Conservation (phyloP, 2,113 vertebrate species). For the Psittacus erithacus region DNA sequence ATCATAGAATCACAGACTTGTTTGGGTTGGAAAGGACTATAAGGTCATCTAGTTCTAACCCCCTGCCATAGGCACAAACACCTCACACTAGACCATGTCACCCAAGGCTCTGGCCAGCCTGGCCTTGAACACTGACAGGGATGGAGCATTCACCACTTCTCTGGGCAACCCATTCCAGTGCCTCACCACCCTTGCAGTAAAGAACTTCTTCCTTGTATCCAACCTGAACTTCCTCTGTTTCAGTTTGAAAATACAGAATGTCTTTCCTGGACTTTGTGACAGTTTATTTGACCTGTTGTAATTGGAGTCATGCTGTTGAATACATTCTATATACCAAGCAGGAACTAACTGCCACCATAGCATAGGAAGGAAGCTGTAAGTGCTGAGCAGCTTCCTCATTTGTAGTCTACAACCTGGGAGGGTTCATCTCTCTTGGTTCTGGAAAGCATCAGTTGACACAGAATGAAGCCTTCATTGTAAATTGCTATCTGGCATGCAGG, state of each 20-base stretch:
- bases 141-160: background rate
- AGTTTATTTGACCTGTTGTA: background rate
- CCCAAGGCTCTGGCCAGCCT: background rate
- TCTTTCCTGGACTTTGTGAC: too few species aligned
- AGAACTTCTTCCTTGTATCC: background rate
- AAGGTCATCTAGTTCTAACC: background rate
- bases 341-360: background rate
- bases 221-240: background rate
- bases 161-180: background rate
- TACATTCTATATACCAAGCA: fast-evolving
- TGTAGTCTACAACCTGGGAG: background rate
- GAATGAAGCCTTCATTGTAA: fast-evolving
- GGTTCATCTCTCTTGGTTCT: too few species aligned
- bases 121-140: background rate
- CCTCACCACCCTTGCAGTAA: background rate
- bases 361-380: background rate
- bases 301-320: too few species aligned
- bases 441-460: background rate
- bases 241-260: background rate
- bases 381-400: background rate
- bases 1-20: background rate
- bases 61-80: background rate
- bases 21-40: background rate
- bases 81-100: background rate
- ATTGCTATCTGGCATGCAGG: too few species aligned